phyloP scores from a whole-genome alignment of 2,888 invertebrate genomes.

The Ochropacha duplaris region DNA sequence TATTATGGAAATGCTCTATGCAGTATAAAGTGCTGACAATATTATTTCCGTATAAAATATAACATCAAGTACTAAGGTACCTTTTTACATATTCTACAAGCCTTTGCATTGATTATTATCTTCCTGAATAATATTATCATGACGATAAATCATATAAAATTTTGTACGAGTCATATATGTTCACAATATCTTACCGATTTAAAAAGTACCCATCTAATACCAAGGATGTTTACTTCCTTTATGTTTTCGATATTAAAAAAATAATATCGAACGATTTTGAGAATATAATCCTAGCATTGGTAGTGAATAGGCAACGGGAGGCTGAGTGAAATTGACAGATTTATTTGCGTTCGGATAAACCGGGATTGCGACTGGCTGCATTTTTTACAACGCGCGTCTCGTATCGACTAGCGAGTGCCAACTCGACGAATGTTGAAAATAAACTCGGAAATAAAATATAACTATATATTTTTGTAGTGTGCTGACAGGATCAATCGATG shows the following conservation, averaged over 20 bases:
- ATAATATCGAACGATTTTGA: background rate
- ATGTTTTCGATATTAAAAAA: too few species aligned
- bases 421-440: slow-evolving; percentile 18
- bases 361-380: slow-evolving; percentile 66
- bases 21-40: background rate
- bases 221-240: too few species aligned
- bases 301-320: slow-evolving; percentile 57
- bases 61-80: background rate
- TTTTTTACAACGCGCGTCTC: slow-evolving; percentile 59
- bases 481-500: background rate
- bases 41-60: background rate
- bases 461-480: slow-evolving; percentile 18
- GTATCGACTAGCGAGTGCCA: slow-evolving; percentile 6
- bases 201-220: too few species aligned
- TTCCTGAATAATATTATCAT: too few species aligned
- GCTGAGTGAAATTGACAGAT: slow-evolving; percentile 81
- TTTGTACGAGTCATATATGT: too few species aligned
- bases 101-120: too few species aligned
- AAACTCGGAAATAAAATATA: slow-evolving; percentile 36
- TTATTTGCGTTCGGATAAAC: slow-evolving; percentile 76
- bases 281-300: slow-evolving; percentile 6
- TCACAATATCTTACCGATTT: too few species aligned
- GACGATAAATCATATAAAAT: too few species aligned
- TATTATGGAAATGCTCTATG: slow-evolving; percentile 14
- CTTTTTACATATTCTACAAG: too few species aligned